A percentile compares a stretch with the other conserved stretches of the same genome.
phyloP scores from a whole-genome alignment of 2,888 invertebrate genomes.

The Stenchaetothrips biformis region DNA sequence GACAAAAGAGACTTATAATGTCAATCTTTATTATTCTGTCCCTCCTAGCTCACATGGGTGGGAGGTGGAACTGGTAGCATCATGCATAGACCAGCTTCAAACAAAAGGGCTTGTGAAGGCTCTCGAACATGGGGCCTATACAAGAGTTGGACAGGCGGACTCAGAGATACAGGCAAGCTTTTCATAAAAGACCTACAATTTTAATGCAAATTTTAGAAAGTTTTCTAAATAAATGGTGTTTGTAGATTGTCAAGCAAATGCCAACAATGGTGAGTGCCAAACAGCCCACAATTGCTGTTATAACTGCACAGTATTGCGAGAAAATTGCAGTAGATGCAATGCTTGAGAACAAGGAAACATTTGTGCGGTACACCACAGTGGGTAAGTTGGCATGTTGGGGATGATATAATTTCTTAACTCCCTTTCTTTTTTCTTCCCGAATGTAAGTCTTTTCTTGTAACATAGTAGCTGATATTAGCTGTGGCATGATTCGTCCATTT shows the following conservation, averaged over 20 bases:
- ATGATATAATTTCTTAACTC: constrained; percentile 7
- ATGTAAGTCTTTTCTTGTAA: not conserved
- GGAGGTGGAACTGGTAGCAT: constrained; percentile 68
- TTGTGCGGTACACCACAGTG: constrained; percentile 91
- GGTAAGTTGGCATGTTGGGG: constrained; percentile 59
- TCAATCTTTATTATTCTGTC: not conserved
- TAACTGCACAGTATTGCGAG: constrained; percentile 95
- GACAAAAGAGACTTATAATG: constrained; percentile 37
- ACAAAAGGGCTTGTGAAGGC: constrained; percentile 77
- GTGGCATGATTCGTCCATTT: constrained; percentile 27
- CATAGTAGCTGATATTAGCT: no score
- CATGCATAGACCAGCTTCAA: constrained; percentile 70
- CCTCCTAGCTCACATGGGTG: constrained; percentile 64
- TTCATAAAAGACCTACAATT: constrained; percentile 4
- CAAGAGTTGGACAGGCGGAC: constrained; percentile 76
- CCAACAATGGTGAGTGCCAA: constrained; percentile 82
- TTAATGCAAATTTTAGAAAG: not conserved
- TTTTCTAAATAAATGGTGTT: constrained; percentile 27
- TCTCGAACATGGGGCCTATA: constrained; percentile 78
- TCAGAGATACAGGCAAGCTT: constrained; percentile 65
- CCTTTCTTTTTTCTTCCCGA: not conserved
- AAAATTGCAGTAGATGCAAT: constrained; percentile 97
- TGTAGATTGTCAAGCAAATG: constrained; percentile 87
- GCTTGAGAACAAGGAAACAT: constrained; percentile 95
- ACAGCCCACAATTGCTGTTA: constrained; percentile 95